phyloP scores from a whole-genome alignment of 2,797 vertebrate species.

The Ibycter americanus region DNA sequence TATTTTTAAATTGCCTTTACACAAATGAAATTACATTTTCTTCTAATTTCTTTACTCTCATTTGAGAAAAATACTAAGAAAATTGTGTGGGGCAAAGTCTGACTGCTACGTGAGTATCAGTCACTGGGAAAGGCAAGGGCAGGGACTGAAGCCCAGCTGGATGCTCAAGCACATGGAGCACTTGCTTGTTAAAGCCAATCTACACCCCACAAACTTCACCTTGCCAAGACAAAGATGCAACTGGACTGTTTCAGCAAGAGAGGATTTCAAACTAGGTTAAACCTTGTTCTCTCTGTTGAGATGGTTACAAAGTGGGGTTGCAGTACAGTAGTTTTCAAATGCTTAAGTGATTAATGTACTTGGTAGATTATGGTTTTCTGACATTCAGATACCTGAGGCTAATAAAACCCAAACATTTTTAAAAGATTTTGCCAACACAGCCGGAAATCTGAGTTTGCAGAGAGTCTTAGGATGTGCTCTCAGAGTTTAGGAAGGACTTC shows the following conservation, averaged over 20 bases:
- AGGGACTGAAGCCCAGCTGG: fast-evolving
- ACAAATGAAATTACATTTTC: not conserved
- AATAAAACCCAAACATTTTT: not conserved
- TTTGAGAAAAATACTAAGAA: not conserved
- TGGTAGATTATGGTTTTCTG: not conserved
- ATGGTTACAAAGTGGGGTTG: not conserved
- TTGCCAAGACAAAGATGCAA: not conserved
- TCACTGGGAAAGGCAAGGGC: not conserved
- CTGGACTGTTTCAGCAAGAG: not conserved
- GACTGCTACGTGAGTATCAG: not conserved
- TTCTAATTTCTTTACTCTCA: not conserved
- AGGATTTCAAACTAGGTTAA: not conserved
- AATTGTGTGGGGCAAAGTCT: not conserved
- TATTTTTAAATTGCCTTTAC: not conserved
- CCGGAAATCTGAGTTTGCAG: not conserved
- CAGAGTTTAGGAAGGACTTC: not conserved
- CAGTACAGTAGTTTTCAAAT: not conserved
- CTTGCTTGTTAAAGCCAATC: not conserved
- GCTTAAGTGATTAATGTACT: not conserved
- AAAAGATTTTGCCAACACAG: not conserved
- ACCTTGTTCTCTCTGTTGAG: not conserved
- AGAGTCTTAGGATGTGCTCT: not conserved
- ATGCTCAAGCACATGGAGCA: not conserved
- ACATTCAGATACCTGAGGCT: not conserved
- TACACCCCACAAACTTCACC: not conserved